phyloP scores from a whole-genome alignment of 2,797 vertebrate genomes.

The Sebastes steindachneri region DNA sequence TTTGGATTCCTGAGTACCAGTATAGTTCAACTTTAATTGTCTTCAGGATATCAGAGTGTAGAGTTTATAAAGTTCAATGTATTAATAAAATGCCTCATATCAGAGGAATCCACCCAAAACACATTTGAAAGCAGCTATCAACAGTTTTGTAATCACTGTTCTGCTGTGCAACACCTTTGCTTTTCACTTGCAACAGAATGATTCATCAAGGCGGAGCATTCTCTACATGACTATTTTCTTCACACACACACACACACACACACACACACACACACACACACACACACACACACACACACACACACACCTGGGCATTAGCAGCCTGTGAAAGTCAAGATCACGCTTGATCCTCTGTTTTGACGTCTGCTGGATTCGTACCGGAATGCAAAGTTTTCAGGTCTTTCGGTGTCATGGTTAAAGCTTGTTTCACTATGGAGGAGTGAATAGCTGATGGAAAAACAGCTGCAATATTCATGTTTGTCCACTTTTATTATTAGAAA shows the following conservation, averaged over 20 bases:
- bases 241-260: constrained; percentile 2
- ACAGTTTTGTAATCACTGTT: constrained; percentile 3
- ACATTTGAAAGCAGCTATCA: background rate
- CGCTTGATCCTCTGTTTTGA: constrained; percentile 10
- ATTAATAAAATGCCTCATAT: background rate
- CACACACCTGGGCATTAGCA: constrained; percentile 4
- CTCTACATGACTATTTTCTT: constrained; percentile 17
- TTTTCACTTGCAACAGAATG: constrained; percentile 36
- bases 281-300: background rate
- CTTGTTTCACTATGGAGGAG: background rate
- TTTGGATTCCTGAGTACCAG: too few relatives aligned
- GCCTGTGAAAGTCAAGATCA: constrained; percentile 25
- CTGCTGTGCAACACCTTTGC: background rate
- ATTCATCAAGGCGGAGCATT: constrained; percentile 33
- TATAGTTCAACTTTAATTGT: too few relatives aligned
- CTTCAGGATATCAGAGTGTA: too few relatives aligned
- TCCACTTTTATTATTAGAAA: background rate
- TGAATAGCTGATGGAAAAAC: background rate
- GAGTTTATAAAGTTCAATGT: too few relatives aligned
- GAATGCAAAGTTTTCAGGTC: constrained; percentile 11
- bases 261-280: constrained; percentile 9
- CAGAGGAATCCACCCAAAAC: background rate
- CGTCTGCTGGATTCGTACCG: background rate
- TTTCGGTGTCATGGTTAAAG: background rate
- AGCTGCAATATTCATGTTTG: background rate